Evolutionary conservation across 2,113 vertebrate species (phyloP).

Genomic region (Pelecanoides urinatrix): DNA sequence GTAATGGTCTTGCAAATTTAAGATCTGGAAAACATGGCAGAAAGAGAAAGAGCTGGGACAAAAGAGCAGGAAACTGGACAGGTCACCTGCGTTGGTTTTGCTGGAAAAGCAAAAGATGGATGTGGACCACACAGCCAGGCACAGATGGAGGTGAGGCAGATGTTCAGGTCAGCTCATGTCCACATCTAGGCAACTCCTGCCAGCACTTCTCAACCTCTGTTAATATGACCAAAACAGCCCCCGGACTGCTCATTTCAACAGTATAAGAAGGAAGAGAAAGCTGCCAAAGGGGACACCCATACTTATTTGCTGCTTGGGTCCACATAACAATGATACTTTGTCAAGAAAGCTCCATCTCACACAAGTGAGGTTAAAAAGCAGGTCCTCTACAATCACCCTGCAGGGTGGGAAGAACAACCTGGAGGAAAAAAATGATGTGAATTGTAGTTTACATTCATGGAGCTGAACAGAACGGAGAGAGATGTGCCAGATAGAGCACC

Average conservation of each 20-base stretch:
- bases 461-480: neutral
- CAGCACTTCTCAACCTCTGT: neutral
- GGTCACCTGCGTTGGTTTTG: neutral
- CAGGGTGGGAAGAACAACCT: neutral
- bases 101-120: neutral
- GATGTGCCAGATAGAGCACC: neutral
- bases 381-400: neutral
- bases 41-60: neutral
- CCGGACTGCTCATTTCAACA: neutral
- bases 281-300: neutral
- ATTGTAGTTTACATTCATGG: neutral
- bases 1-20: neutral
- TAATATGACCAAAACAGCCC: neutral
- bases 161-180: neutral
- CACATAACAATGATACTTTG: neutral
- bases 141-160: neutral
- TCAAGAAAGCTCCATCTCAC: neutral
- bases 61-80: neutral
- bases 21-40: neutral
- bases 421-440: neutral
- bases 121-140: neutral
- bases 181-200: neutral
- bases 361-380: neutral
- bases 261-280: neutral
- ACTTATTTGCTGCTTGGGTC: neutral